phyloP scores from a whole-genome alignment of 1,140 invertebrate genomes.

The Carposina sasakii region DNA sequence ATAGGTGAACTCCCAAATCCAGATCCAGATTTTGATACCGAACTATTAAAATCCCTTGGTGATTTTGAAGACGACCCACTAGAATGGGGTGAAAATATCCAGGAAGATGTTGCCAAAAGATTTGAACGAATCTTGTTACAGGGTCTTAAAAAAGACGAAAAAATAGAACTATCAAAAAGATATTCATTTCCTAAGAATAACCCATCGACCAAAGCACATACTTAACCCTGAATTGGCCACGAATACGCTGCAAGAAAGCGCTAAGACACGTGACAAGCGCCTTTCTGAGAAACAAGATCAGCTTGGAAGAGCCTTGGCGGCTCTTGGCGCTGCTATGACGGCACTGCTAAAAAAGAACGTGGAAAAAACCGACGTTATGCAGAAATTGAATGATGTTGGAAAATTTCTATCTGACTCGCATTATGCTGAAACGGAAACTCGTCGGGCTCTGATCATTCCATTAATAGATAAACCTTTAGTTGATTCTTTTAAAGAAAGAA shows the following conservation, averaged over 20 bases:
- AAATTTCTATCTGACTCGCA: conserved; percentile 15
- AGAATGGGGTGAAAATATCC: background rate
- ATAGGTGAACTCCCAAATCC: no score
- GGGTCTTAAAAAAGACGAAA: conserved; percentile 12
- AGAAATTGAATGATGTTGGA: conserved; percentile 6
- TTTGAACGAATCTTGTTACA: conserved; percentile 3
- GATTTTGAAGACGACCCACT: background rate
- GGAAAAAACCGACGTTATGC: conserved; percentile 3
- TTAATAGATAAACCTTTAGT: conserved; percentile 11
- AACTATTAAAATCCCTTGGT: background rate
- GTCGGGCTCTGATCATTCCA: conserved; percentile 6
- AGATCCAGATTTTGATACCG: background rate
- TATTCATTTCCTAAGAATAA: conserved; percentile 15
- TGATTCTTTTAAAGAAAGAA: conserved; percentile 11
- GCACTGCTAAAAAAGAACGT: conserved; percentile 4
- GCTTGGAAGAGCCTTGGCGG: conserved; percentile 6
- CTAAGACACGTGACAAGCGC: conserved; percentile 6
- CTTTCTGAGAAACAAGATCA: conserved; percentile 12
- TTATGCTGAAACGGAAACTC: conserved; percentile 11
- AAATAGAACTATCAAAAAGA: conserved; percentile 12
- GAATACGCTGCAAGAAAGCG: conserved; percentile 3
- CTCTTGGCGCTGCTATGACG: conserved; percentile 10
- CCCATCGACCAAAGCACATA: conserved; percentile 3
- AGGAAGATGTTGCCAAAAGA: background rate
- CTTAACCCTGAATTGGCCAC: conserved; percentile 12